Percentiles rank a stretch among this genome's conserved stretches.
Evolutionary conservation across 2,113 vertebrate species (phyloP).

Genomic region (Plestiodon gilberti): DNA sequence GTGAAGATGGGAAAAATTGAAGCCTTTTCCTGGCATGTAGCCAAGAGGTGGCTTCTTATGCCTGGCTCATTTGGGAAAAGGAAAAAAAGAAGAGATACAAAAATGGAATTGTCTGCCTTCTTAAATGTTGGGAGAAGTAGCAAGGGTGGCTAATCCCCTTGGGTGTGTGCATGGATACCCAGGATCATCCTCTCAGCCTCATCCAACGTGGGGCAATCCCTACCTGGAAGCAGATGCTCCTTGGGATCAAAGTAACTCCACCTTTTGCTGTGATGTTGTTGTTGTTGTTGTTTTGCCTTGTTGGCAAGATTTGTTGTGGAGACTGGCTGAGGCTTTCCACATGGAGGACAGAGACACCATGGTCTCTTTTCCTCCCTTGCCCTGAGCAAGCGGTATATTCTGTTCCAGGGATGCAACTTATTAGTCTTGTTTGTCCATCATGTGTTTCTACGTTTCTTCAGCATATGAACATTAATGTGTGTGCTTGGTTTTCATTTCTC

Average conservation of each 20-base stretch:
- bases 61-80: too few species aligned
- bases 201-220: not conserved
- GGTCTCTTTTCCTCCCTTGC: not conserved
- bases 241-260: not conserved
- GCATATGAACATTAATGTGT: not conserved
- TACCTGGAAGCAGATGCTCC: not conserved
- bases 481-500: slow-evolving; percentile 29
- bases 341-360: not conserved
- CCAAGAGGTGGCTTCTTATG: too few species aligned
- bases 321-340: not conserved
- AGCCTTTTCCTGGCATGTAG: too few species aligned
- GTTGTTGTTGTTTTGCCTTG: not conserved
- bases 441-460: not conserved
- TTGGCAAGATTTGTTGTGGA: not conserved
- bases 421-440: too few species aligned
- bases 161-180: too few species aligned
- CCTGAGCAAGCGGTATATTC: not conserved
- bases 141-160: too few species aligned
- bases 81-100: too few species aligned
- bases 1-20: too few species aligned
- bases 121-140: not conserved
- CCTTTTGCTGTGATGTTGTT: too few species aligned
- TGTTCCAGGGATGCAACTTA: not conserved
- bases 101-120: not conserved
- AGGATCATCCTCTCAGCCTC: too few species aligned